Evolutionary conservation across 2,888 invertebrate species (phyloP).

Genomic region (Trichopria drosophilae): DNA sequence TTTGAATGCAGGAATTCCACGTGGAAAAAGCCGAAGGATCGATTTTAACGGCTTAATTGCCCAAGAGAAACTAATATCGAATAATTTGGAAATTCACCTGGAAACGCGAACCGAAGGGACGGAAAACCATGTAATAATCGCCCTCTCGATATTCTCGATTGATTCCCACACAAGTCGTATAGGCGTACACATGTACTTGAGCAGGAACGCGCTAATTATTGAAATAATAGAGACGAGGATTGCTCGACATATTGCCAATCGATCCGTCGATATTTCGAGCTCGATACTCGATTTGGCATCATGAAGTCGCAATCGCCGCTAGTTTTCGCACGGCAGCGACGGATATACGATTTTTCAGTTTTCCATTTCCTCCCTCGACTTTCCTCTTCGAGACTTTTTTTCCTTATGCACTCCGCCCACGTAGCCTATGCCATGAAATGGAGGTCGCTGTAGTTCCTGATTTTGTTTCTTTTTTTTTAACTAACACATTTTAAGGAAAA

Average conservation of each 20-base stretch:
- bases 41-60: no score
- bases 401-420: conserved; percentile 8
- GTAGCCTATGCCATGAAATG: conserved; percentile 16
- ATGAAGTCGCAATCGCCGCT: conserved; percentile 24
- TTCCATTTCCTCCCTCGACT: conserved; percentile 26
- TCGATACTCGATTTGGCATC: conserved; percentile 20
- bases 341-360: conserved; percentile 32
- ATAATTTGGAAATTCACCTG: conserved; percentile 20
- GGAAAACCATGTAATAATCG: no score
- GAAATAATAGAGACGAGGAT: conserved; percentile 24
- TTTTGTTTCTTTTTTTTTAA: no score
- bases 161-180: conserved; percentile 22
- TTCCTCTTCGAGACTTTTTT: conserved; percentile 26
- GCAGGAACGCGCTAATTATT: conserved; percentile 28
- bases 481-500: no score
- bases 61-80: conserved; percentile 22
- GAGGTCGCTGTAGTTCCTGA: no score
- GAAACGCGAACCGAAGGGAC: background rate
- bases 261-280: conserved; percentile 25
- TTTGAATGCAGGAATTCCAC: no score
- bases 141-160: conserved; percentile 29
- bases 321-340: conserved; percentile 19
- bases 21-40: no score
- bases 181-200: conserved; percentile 7
- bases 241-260: conserved; percentile 16